Evolutionary conservation across 2,888 invertebrate species (phyloP).

Genomic region (Limnephilus auricula): DNA sequence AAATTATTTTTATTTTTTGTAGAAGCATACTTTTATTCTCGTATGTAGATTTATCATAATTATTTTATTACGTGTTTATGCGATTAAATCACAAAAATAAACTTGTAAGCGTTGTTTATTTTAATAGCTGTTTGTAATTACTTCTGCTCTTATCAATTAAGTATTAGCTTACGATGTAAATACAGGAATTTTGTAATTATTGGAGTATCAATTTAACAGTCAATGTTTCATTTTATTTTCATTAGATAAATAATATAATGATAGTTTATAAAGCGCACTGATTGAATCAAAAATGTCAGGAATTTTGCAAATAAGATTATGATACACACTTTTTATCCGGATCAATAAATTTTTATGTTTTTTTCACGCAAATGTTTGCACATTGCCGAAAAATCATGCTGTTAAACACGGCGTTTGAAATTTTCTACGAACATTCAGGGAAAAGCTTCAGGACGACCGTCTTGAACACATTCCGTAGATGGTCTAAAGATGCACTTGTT

Average conservation of each 20-base stretch:
- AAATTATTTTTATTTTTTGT: neutral
- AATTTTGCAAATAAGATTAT: neutral
- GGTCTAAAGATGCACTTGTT: constrained; percentile 38
- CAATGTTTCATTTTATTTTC: neutral
- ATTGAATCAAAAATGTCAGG: no score
- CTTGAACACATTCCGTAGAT: neutral
- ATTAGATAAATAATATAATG: neutral
- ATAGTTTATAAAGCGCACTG: neutral
- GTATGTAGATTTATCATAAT: neutral
- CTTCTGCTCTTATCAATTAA: neutral
- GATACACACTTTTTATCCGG: neutral
- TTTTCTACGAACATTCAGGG: neutral
- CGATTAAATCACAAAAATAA: neutral
- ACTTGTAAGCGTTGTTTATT: neutral
- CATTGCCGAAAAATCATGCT: constrained; percentile 36
- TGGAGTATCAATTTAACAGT: neutral
- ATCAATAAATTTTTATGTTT: constrained; percentile 11
- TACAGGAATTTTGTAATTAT: neutral
- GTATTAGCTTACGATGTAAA: neutral
- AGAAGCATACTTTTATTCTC: neutral
- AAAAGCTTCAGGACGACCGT: constrained; percentile 10
- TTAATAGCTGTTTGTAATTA: neutral
- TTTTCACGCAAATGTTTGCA: constrained; percentile 20
- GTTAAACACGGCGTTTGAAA: neutral
- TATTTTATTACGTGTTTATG: neutral